A percentile compares a stretch with the other conserved stretches of the same genome.
phyloP scores from a whole-genome alignment of 2,797 vertebrate genomes.

The Gadopsis bispinosus region DNA sequence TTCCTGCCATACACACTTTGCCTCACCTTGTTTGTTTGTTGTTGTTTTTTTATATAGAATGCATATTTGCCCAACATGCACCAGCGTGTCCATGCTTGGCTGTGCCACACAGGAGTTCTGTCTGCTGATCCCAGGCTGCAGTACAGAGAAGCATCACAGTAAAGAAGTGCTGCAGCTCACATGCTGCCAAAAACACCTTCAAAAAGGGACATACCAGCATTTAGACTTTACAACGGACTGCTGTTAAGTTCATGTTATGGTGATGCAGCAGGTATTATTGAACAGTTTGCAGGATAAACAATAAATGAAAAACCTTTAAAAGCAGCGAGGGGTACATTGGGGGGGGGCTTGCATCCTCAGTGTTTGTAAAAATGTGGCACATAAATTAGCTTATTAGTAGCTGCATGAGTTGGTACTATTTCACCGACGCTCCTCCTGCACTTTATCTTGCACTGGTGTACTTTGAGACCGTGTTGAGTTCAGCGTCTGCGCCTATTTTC shows the following conservation, averaged over 20 bases:
- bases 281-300: background rate
- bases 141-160: background rate
- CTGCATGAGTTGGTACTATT: background rate
- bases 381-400: background rate
- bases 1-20: background rate
- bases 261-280: background rate
- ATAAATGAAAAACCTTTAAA: background rate
- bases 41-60: background rate
- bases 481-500: too few relatives aligned
- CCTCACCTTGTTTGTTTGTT: background rate
- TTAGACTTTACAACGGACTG: background rate
- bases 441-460: background rate
- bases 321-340: background rate
- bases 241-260: too few relatives aligned
- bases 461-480: too few relatives aligned
- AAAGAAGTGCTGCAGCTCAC: slow-evolving; percentile 5
- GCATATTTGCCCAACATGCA: background rate
- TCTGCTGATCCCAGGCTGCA: background rate
- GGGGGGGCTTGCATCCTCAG: too few relatives aligned
- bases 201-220: background rate
- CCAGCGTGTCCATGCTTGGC: background rate
- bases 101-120: background rate
- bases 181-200: background rate
- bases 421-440: too few relatives aligned
- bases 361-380: too few relatives aligned